phyloP scores from a whole-genome alignment of 2,888 invertebrate species.

The Parnassius glacialis region DNA sequence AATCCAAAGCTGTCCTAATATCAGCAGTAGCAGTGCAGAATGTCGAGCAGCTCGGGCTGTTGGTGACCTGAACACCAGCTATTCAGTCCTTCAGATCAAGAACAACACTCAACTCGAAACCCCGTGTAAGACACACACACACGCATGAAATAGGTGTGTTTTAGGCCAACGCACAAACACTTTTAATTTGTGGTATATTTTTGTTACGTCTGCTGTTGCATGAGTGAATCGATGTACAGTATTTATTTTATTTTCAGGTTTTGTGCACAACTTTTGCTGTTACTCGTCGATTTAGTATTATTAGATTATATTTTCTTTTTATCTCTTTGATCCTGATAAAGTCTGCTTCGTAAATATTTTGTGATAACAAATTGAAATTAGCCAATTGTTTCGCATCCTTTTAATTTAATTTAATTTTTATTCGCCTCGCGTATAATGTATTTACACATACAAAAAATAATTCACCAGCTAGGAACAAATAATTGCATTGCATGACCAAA shows the following conservation, averaged over 20 bases:
- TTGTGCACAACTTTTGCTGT: slow-evolving; percentile 18
- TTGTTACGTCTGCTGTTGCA: slow-evolving; percentile 30
- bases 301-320: not conserved
- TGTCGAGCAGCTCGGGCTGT: slow-evolving; percentile 42
- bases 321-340: not conserved
- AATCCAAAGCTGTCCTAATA: slow-evolving; percentile 57
- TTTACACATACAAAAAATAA: too few species aligned
- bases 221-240: slow-evolving; percentile 21
- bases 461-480: too few species aligned
- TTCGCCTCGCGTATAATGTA: too few species aligned
- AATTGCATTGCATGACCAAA: too few species aligned
- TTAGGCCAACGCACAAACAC: slow-evolving; percentile 49
- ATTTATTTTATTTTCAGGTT: slow-evolving; percentile 21
- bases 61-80: slow-evolving; percentile 35
- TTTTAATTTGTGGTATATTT: slow-evolving; percentile 29
- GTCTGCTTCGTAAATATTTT: too few species aligned
- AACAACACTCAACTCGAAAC: slow-evolving; percentile 31
- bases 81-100: slow-evolving; percentile 27
- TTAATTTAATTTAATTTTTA: too few species aligned
- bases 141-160: slow-evolving; percentile 77
- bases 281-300: slow-evolving; percentile 18
- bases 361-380: too few species aligned
- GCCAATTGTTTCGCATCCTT: too few species aligned
- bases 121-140: slow-evolving; percentile 60
- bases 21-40: slow-evolving; percentile 40